Percentiles rank a stretch among this genome's conserved stretches.
Evolutionary conservation across 2,888 invertebrate genomes (phyloP).

Genomic region (Cataglyphis albicans): DNA sequence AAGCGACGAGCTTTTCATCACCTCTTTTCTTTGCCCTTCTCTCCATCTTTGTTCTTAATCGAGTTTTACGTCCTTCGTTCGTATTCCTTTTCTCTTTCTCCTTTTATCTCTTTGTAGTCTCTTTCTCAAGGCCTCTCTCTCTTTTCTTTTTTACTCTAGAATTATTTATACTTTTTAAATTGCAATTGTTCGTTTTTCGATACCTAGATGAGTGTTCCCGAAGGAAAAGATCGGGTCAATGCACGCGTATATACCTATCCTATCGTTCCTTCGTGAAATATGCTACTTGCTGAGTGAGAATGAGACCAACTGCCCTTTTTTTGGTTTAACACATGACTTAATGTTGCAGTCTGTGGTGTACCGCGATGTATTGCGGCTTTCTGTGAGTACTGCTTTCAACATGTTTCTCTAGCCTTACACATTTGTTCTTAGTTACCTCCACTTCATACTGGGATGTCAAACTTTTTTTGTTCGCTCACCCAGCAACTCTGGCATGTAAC

Average conservation of each 20-base stretch:
- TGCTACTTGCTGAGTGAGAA: constrained; percentile 30
- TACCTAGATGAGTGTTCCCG: constrained; percentile 79
- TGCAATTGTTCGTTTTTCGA: constrained; percentile 83
- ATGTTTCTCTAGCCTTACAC: background rate
- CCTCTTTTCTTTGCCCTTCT: constrained; percentile 50
- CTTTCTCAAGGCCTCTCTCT: constrained; percentile 54
- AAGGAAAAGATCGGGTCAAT: constrained; percentile 47
- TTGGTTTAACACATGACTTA: constrained; percentile 26
- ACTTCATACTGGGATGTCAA: background rate
- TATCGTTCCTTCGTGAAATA: constrained; percentile 23
- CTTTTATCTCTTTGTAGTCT: constrained; percentile 59
- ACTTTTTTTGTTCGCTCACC: background rate
- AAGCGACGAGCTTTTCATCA: constrained; percentile 72
- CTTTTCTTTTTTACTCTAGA: constrained; percentile 45
- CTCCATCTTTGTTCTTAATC: constrained; percentile 58
- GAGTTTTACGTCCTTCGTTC: constrained; percentile 38
- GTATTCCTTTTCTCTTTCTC: constrained; percentile 29
- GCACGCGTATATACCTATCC: background rate
- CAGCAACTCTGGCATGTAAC: background rate
- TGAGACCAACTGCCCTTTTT: background rate
- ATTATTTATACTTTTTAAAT: constrained; percentile 84
- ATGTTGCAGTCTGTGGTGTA: constrained; percentile 1
- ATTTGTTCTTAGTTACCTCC: constrained; percentile 14
- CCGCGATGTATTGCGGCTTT: background rate
- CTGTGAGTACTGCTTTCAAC: background rate